Base-by-base conservation (phyloP, 2,888 invertebrate genomes). In the Cryptosula pallasiana region DNA sequence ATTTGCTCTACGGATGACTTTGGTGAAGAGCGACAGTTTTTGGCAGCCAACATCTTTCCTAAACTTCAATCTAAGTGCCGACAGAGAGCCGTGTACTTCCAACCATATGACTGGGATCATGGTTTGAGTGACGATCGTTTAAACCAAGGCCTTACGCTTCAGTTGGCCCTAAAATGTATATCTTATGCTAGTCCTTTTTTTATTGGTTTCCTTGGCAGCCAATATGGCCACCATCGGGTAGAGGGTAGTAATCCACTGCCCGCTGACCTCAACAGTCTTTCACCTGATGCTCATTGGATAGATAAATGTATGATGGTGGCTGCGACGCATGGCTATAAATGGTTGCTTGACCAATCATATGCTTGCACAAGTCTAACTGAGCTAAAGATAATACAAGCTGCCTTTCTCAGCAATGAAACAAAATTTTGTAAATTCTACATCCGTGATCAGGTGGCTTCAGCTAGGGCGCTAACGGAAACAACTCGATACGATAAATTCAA, bases 181-280 rank as follows among this genome's bases (percentile, higher is more conserved):
- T 75, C 72, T 23, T 75, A 75, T 72, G 81, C 79, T 72, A 76
- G 79, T 1, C 83, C 83, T 16, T 83, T 79, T 75, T 81, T 81
- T 72, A 77, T 83, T 16, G 79, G 82, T 71, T 73, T 83, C 32
- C 74, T 83, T 3, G 83, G 83, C 3, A 82, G 83, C 71, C 77
- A 81, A 16, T 83, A 83, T 73, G 83, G 83, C 0, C 76, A 78
- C 0, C 78, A 78, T 72, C 71, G 80, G 32, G 73, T 74, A 5
- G 75, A 75, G 3, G 9, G 5, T 32, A 54, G 45, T 32, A 5
- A n/a, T 5, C 1, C 45, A 32, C 74, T 80, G 20, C 78, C 78
- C 0, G 71, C 72, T 20, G 76, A 55, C 69, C 36, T 75, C 25
- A 63, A 74, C 5, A 63, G 58, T 1, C 58, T 73, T 1, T 74